These are phyloP conservation scores for Nannospalax galili DNA, from an alignment of 2,113 vertebrate genomes.

Conservation along the genomic window DNA sequence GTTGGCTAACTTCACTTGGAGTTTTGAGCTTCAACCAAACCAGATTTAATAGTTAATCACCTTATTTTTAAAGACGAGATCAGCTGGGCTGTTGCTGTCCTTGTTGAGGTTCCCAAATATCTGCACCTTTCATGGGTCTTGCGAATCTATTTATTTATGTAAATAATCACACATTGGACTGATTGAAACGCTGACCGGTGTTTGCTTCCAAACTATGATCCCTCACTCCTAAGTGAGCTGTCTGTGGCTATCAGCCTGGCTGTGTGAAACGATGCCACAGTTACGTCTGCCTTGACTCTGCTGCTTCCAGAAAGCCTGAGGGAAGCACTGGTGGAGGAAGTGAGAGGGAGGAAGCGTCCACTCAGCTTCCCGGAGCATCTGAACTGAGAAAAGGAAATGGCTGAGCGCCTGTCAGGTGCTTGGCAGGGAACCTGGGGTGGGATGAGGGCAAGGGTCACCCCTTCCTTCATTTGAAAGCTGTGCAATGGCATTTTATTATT, in stretches of 20 bases:
- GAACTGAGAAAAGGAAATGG: background rate
- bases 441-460: background rate
- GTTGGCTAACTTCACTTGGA: background rate
- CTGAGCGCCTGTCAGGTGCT: no score
- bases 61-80: background rate
- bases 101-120: conserved; percentile 17
- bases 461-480: background rate
- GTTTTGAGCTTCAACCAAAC: background rate
- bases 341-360: no score
- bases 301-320: background rate
- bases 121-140: background rate
- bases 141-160: background rate
- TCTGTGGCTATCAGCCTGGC: fast-evolving
- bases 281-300: background rate
- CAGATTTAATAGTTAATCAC: background rate
- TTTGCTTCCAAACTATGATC: background rate
- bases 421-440: no score
- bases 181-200: background rate
- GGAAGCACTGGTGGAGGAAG: background rate
- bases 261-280: background rate
- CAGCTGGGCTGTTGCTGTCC: background rate
- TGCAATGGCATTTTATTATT: background rate
- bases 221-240: background rate
- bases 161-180: background rate
- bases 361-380: background rate